Base-by-base conservation (phyloP, 64 coral and sea anemone genomes). In the Exaiptasia diaphana region DNA sequence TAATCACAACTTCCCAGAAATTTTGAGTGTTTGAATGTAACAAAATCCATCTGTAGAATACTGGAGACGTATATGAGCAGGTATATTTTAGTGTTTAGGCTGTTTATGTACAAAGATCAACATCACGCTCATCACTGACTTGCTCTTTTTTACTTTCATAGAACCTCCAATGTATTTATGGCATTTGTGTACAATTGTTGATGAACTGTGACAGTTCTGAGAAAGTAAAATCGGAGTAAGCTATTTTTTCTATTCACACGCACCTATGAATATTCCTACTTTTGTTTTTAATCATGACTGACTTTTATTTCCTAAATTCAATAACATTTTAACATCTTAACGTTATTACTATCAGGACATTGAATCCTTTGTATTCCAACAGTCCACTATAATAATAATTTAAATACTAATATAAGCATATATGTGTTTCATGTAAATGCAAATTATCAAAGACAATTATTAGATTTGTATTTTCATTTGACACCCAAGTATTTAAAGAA, bases 401-500 rank as follows among this genome's bases (percentile, higher is more conserved):
- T 52, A n/a, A 12, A n/a, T 52, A n/a, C n/a, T 52, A 52, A 52
- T 52, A 12, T 52, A 12, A n/a, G 10, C 10, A 10, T 52, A n/a
- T 12, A 52, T 10, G 10, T 52, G 10, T 10, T 52, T 52, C 10
- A n/a, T 52, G 49, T 52, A 52, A 52, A 52, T n/a, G n/a, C n/a
- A n/a, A 52, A 52, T 52, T 52, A n/a, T n/a, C n/a, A n/a, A n/a
- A n/a, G n/a, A n/a, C n/a, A n/a, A n/a, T 9, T 3, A 27, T 43
- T 18, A 45, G 14, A 73, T 73, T 73, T 43, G 23, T 73, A 73
- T 73, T 40, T 48, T 40, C 69, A 45, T 20, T 29, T 28, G 30
- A 33, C 69, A 73, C 57, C n/a, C 6, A 41, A 73, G 28, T 73
- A 73, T 73, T 49, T 73, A 73, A 67, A n/a, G n/a, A n/a, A 65